Percentiles rank a stretch among this genome's conserved stretches.
Evolutionary conservation across 2,797 vertebrate species (phyloP).

Genomic region (Aythya fuligula): DNA sequence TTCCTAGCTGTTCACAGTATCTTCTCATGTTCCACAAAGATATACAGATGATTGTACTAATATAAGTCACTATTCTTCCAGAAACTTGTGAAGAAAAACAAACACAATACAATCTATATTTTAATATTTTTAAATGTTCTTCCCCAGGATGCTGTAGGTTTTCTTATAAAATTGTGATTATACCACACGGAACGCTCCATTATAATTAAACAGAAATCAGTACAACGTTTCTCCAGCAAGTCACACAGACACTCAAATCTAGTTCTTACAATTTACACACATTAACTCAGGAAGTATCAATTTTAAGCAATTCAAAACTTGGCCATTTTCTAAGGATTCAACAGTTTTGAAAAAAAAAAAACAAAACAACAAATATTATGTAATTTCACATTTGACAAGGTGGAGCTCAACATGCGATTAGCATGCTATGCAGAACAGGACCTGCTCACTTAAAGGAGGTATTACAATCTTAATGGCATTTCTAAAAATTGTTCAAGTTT

Average conservation of each 20-base stretch:
- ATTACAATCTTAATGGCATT: background rate
- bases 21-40: background rate
- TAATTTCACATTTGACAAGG: background rate
- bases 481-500: background rate
- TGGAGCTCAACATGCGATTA: background rate
- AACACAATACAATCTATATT: background rate
- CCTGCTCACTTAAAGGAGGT: background rate
- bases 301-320: background rate
- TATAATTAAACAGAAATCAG: background rate
- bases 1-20: background rate
- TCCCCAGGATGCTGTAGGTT: background rate
- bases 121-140: background rate
- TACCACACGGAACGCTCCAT: background rate
- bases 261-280: background rate
- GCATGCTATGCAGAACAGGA: background rate
- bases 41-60: fast-evolving
- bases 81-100: background rate
- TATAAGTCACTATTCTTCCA: background rate
- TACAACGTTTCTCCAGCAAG: background rate
- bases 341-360: background rate
- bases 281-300: background rate
- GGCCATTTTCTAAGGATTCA: background rate
- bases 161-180: background rate
- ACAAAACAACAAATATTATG: fast-evolving
- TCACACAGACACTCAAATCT: background rate